Base-by-base conservation (phyloP, 1,140 invertebrate genomes). In the Drosophila triauraria region DNA sequence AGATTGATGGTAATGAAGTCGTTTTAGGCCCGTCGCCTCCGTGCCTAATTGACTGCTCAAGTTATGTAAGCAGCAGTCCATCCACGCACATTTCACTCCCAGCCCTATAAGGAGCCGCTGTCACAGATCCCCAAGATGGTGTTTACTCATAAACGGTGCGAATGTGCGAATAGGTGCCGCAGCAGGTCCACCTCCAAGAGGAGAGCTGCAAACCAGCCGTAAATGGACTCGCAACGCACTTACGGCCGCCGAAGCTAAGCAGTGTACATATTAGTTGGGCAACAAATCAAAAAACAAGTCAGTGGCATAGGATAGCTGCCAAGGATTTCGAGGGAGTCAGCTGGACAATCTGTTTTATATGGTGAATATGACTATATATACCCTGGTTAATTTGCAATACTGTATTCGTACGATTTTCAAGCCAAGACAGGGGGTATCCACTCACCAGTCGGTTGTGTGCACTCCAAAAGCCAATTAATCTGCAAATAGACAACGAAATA, bases 1-100 rank as follows among this genome's bases (percentile, higher is more conserved):
- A 82, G 85, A 90, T 82, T 88, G 84, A 84, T 84, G 84, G 58
- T 88, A 88, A 88, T 88, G 84, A 88, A 88, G 84, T 56, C 70
- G 70, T 78, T 82, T 72, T 48, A 70, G 70, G 64, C 61, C 80
- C 75, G 43, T 78, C 42, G 42, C 17, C 15, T 32, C 25, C 54
- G 17, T 50, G 40, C 64, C 78, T 88, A 90, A 85, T 90, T 90
- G 85, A 78, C 69, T 23, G 20, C 65, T 53, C 56, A 68, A 61
- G 61, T 84, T 64, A 69, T 74, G 72, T 71, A 75, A 80, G 74
- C 54, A 12, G 17, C 42, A 43, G 23, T 40, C 20, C 35, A 23
- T 46, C 43, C 74, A 48, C 38, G 47, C 43, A 35, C 50, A 48
- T 62, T 30, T 32, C 25, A 48, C 47, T 27, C 35, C 10, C 13